Evolutionary conservation across 1,140 invertebrate species (phyloP).

Genomic region (Pinna nobilis): DNA sequence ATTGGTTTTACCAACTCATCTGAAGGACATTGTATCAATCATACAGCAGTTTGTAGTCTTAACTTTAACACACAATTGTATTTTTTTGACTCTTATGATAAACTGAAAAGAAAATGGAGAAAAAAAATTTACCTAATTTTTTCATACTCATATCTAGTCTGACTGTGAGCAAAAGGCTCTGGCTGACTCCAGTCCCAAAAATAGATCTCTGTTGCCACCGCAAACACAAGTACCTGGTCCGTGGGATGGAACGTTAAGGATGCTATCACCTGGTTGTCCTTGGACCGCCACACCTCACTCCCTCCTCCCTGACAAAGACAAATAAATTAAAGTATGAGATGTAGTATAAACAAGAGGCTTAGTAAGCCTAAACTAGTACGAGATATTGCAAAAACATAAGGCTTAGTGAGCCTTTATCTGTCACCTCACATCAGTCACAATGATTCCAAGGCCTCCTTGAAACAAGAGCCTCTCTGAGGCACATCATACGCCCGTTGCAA

Average conservation of each 20-base stretch:
- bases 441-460: too few species aligned
- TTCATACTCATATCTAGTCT: conserved; percentile 69
- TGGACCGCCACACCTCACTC: conserved; percentile 88
- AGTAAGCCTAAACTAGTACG: too few species aligned
- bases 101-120: background rate
- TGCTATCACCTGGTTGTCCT: conserved; percentile 85
- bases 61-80: background rate
- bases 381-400: too few species aligned
- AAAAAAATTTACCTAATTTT: conserved; percentile 75
- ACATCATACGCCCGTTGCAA: too few species aligned
- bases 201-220: conserved; percentile 88
- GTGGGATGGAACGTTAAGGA: conserved; percentile 91
- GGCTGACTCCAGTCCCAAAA: conserved; percentile 93
- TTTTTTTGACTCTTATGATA: too few species aligned
- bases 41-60: background rate
- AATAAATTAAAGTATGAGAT: background rate
- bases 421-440: too few species aligned
- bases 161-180: conserved; percentile 82
- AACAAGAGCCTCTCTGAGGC: too few species aligned
- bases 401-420: too few species aligned
- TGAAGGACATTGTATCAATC: background rate
- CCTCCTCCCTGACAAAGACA: conserved; percentile 81
- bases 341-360: too few species aligned
- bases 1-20: background rate
- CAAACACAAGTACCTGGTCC: conserved; percentile 88